A percentile compares a stretch with the other conserved stretches of the same genome.
Conservation (phyloP, 2,888 invertebrate genomes). For the Scelioninae gen. 2 region DNA sequence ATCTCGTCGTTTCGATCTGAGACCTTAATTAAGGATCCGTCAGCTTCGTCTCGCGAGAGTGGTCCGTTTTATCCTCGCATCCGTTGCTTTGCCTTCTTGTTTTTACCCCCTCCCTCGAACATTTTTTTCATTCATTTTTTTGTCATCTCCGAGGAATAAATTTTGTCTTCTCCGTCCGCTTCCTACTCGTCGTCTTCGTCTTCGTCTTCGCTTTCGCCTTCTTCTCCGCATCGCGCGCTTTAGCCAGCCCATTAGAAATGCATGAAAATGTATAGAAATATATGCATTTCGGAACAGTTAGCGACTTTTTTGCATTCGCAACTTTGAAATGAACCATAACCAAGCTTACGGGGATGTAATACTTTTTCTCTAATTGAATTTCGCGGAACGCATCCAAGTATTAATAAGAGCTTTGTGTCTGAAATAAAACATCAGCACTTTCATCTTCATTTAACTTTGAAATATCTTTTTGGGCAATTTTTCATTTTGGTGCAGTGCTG, state of each 20-base stretch:
- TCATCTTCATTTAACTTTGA: slow-evolving; percentile 55
- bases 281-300: slow-evolving; percentile 61
- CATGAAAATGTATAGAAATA: slow-evolving; percentile 67
- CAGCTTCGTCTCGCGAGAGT: slow-evolving; percentile 62
- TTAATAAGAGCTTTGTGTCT: slow-evolving; percentile 55
- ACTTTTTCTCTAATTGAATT: slow-evolving; percentile 55
- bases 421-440: slow-evolving; percentile 48
- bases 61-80: slow-evolving; percentile 59
- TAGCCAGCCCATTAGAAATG: slow-evolving; percentile 67
- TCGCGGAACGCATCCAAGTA: slow-evolving; percentile 49
- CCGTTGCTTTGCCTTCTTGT: slow-evolving; percentile 43
- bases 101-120: slow-evolving; percentile 24
- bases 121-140: slow-evolving; percentile 48
- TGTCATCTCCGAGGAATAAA: slow-evolving; percentile 39
- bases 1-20: slow-evolving; percentile 65
- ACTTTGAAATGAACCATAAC: slow-evolving; percentile 63
- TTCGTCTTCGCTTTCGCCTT: too few relatives aligned
- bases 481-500: slow-evolving; percentile 36
- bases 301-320: slow-evolving; percentile 57
- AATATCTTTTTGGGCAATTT: slow-evolving; percentile 47
- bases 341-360: slow-evolving; percentile 48
- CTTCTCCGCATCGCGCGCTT: slow-evolving; percentile 60
- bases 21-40: slow-evolving; percentile 71
- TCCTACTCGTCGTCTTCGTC: too few relatives aligned
- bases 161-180: slow-evolving; percentile 55